A percentile compares a stretch with the other conserved stretches of the same genome.
Conservation (phyloP, 2,113 vertebrate genomes). For the Todiramphus chloris region DNA sequence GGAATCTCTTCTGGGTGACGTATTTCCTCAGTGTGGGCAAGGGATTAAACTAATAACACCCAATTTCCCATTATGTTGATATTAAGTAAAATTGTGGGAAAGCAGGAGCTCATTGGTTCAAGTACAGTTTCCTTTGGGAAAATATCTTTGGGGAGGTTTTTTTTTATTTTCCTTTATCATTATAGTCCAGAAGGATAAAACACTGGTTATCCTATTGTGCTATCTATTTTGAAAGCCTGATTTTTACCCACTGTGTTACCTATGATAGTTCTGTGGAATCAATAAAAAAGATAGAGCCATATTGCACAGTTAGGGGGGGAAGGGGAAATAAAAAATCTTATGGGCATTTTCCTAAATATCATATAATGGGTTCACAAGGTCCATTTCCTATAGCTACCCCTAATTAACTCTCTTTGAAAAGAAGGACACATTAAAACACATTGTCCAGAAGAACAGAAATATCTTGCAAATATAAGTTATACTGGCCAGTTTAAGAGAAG, state of each 20-base stretch:
- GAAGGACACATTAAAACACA: neutral
- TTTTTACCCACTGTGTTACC: neutral
- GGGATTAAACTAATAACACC: slow-evolving; percentile 20
- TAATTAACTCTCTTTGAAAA: neutral
- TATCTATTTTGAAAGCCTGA: neutral
- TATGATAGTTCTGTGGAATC: neutral
- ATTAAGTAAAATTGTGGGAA: slow-evolving; percentile 29
- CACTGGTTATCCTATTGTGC: neutral
- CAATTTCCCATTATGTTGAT: slow-evolving; percentile 1
- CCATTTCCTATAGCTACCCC: neutral
- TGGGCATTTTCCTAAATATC: neutral
- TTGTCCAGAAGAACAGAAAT: neutral
- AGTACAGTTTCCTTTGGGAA: neutral
- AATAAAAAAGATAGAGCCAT: neutral
- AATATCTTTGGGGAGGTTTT: neutral
- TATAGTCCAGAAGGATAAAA: neutral
- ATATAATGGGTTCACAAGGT: neutral
- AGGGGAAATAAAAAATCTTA: neutral
- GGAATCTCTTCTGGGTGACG: slow-evolving; percentile 18
- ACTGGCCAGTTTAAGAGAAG: neutral
- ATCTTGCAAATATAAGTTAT: neutral
- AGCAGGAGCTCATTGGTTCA: neutral
- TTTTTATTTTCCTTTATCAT: neutral
- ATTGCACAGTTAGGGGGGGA: neutral
- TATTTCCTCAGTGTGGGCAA: slow-evolving; percentile 30